Evolutionary conservation across 2,797 vertebrate species (phyloP).

Genomic region (Lemur catta): DNA sequence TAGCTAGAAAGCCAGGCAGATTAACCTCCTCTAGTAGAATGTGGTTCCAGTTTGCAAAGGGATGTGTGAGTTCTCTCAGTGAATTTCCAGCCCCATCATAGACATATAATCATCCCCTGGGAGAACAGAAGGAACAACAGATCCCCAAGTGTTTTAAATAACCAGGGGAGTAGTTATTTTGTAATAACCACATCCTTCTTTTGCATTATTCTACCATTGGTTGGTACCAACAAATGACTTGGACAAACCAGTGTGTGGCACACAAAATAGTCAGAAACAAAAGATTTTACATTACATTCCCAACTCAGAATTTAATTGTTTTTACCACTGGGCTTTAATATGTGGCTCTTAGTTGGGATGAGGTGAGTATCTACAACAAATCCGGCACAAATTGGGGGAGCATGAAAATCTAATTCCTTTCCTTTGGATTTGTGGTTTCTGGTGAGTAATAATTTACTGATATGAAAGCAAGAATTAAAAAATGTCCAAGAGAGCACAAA

Average conservation of each 20-base stretch:
- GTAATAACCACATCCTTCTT: constrained; percentile 66
- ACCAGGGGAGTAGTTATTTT: constrained; percentile 59
- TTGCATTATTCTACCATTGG: not conserved
- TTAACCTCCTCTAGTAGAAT: constrained; percentile 63
- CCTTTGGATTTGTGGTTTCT: not conserved
- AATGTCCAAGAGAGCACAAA: not conserved
- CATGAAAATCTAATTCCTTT: not conserved
- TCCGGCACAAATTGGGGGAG: not conserved
- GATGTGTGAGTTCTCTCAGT: constrained; percentile 61
- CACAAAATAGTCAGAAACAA: not conserved
- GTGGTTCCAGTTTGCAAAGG: constrained; percentile 65
- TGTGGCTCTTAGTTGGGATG: not conserved
- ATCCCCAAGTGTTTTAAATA: constrained; percentile 57
- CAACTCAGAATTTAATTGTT: constrained; percentile 61
- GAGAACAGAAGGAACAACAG: constrained; percentile 70
- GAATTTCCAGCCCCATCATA: constrained; percentile 74
- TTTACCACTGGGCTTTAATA: not conserved
- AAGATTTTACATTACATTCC: not conserved
- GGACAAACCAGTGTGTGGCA: not conserved
- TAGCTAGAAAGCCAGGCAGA: not conserved
- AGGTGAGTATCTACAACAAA: not conserved
- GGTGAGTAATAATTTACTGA: not conserved
- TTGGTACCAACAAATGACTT: constrained; percentile 64
- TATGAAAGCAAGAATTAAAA: not conserved
- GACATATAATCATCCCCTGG: constrained; percentile 59